Evolutionary conservation across 2,113 vertebrate genomes (phyloP).

Genomic region (Clarias magur): DNA sequence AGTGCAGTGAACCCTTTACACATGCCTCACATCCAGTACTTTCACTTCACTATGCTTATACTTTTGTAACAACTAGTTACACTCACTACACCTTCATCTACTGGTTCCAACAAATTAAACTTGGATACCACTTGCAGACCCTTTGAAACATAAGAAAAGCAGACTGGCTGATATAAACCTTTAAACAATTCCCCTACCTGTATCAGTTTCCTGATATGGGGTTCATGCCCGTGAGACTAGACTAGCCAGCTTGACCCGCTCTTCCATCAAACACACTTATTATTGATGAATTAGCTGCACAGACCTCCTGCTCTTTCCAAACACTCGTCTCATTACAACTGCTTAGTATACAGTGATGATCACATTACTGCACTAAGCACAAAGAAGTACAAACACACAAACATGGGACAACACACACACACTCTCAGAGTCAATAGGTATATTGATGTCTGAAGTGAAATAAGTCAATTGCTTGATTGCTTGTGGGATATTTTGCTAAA

Average conservation of each 20-base stretch:
- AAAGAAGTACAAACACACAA: slow-evolving; percentile 23
- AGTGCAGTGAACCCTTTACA: neutral
- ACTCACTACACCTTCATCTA: neutral
- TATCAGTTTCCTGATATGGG: neutral
- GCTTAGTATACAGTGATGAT: slow-evolving; percentile 34
- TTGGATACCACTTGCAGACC: neutral
- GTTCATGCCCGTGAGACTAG: slow-evolving; percentile 15
- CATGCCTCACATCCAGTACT: neutral
- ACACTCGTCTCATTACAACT: slow-evolving; percentile 38
- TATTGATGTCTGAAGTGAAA: neutral
- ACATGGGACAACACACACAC: neutral
- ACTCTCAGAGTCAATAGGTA: neutral
- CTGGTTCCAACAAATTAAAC: neutral
- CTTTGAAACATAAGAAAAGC: neutral
- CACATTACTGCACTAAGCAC: slow-evolving; percentile 38
- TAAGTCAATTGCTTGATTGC: neutral
- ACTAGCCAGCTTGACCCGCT: slow-evolving; percentile 26
- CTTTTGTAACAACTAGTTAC: neutral
- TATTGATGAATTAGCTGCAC: slow-evolving; percentile 38
- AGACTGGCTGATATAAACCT: neutral
- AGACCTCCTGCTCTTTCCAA: slow-evolving; percentile 35
- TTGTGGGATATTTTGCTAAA: neutral
- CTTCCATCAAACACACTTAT: slow-evolving; percentile 36
- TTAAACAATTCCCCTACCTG: neutral
- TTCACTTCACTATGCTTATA: neutral